Evolutionary conservation across 2,888 invertebrate species (phyloP).

Genomic region (Phyto melanocephala): DNA sequence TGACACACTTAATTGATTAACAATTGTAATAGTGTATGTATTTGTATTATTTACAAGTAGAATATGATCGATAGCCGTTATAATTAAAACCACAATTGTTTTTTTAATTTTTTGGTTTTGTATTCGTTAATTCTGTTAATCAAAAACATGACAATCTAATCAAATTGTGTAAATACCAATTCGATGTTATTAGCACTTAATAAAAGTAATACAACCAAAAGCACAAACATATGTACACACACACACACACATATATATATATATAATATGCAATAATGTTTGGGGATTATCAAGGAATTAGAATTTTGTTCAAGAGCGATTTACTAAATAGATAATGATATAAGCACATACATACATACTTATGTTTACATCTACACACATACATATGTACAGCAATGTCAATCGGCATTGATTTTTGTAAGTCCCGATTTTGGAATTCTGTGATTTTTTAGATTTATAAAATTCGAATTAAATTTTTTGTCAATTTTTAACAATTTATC

Average conservation of each 20-base stretch:
- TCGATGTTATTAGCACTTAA: not conserved
- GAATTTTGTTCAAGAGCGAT: not conserved
- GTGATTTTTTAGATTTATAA: too few relatives aligned
- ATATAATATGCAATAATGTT: not conserved
- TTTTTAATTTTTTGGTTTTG: slow-evolving; percentile 12
- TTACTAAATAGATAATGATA: not conserved
- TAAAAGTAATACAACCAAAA: not conserved
- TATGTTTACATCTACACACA: too few relatives aligned
- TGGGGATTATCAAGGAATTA: not conserved
- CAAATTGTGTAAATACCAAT: slow-evolving; percentile 1
- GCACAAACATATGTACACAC: not conserved
- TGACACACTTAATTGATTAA: slow-evolving; percentile 30
- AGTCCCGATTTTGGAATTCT: too few relatives aligned
- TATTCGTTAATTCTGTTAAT: slow-evolving; percentile 22
- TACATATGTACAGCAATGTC: too few relatives aligned
- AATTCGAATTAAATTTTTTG: too few relatives aligned
- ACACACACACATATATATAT: not conserved
- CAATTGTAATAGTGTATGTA: not conserved
- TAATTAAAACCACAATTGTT: slow-evolving; percentile 56
- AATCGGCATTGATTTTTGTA: too few relatives aligned
- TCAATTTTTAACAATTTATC: too few relatives aligned
- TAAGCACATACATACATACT: too few relatives aligned
- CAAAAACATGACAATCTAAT: slow-evolving; percentile 50
- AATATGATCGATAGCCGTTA: slow-evolving; percentile 14
- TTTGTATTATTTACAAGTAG: not conserved